phyloP scores from a whole-genome alignment of 2,888 invertebrate genomes.

The Amphipoea oculea region DNA sequence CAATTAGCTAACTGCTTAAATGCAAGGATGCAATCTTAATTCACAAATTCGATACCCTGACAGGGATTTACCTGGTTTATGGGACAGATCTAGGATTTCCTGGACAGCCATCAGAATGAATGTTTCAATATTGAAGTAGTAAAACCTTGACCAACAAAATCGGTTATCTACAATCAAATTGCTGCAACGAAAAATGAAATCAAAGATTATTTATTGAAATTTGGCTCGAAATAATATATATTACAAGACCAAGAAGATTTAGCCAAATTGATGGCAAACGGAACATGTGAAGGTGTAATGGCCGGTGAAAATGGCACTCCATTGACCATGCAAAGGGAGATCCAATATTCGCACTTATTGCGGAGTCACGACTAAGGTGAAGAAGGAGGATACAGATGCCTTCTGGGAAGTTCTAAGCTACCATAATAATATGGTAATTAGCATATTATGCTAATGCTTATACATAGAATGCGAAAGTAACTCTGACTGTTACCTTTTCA shows the following conservation, averaged over 20 bases:
- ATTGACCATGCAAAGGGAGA: no score
- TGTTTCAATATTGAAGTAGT: neutral
- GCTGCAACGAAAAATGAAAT: neutral
- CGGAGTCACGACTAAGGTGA: no score
- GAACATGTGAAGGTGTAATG: no score
- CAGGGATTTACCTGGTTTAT: neutral
- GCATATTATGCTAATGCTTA: neutral
- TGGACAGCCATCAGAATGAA: neutral
- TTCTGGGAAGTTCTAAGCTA: no score
- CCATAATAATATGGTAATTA: no score
- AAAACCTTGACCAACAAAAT: neutral
- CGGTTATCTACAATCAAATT: neutral
- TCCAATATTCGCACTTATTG: no score
- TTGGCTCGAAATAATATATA: neutral
- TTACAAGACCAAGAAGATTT: no score
- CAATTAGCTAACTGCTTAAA: neutral
- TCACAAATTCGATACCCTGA: neutral
- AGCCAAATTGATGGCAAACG: no score
- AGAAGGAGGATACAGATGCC: no score
- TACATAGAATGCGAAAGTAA: neutral
- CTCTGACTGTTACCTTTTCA: neutral
- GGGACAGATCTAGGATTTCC: neutral
- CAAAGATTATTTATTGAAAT: neutral
- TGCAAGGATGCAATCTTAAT: neutral
- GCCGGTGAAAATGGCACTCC: no score